Evolutionary conservation across 2,797 vertebrate species (phyloP), one percentile per base, ranked within the genome.

Genomic region (Lepilemur ruficaudatus): DNA sequence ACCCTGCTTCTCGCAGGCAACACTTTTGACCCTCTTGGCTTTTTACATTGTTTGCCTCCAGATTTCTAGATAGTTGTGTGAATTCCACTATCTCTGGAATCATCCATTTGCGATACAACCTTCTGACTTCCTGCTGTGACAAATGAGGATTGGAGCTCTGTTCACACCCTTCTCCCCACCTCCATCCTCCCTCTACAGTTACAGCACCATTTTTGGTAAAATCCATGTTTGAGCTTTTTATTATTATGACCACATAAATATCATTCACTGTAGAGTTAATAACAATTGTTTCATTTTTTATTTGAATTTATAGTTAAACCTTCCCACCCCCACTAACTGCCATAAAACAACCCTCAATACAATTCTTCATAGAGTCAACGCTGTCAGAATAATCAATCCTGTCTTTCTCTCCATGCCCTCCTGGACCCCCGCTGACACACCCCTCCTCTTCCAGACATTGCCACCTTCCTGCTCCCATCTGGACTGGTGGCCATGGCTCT

Each of bases 251-350:
- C 75, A 93, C 1, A 0, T 91, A 95, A 89, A 55, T 83, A 86
- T 48, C 69, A 50, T 61, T 82, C 46, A 76, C 32, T 87, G 67
- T 8, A 12, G 28, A 90, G 59, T 94, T 81, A 84, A 81, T 92
- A 86, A 55, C 63, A 80, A 38, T 78, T 92, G 52, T 76, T 82
- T 89, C 38, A 75, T 73, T 94, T 87, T 61, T 46, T 50, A 85
- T 88, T 92, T 82, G n/a, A 96, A 84, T 78, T 91, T 78, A 92
- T 57, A 90, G 69, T 52, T 91, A 93, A 89, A 76, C 86, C 48
- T 94, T 90, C 52, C 55, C 69, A 89, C 41, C 50, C 14, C 20
- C 7, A 57, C 57, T 22, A 83, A 73, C 32, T 0, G 0, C 65
- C 55, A 43, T 63, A 75, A 91, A 97, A 89, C 43, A 95, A 23